Evolutionary conservation across 2,888 invertebrate species (phyloP), one percentile per base, ranked within the genome.

Genomic region (Schizotus pectinicornis): DNA sequence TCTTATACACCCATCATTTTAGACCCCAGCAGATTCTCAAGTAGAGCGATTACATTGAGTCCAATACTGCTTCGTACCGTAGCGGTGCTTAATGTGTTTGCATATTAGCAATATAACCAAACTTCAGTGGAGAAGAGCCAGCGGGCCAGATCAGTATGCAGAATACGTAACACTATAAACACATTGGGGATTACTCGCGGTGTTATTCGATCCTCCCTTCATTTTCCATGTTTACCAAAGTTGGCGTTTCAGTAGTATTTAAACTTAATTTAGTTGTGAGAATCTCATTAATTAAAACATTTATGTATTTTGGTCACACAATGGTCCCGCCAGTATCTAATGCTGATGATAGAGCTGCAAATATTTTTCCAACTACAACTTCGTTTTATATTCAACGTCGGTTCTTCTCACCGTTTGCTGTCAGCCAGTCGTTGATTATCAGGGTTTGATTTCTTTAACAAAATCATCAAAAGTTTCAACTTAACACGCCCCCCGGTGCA

Each of bases 341-440:
- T n/a, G n/a, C n/a, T n/a, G n/a, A 42, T 42, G 32, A 32, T 42
- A 31, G 14, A 32, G 14, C 42, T 3, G 36, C n/a, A 22, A 12
- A 9, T 41, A 30, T 14, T 11, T 14, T 41, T 41, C 6, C 31
- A 22, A 9, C 31, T 22, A 42, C 31, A 22, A 22, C 14, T 42
- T 31, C 11, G 9, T 42, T 42, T 9, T 9, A 30, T 12, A 42
- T 22, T 42, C 42, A 30, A 42, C 30, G 9, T 32, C 12, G 11
- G 12, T 36, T 46, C 30, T 46, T 52, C 14, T 50, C 45, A 41
- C 35, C 56, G 56, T 56, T 63, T 22, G 22, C 22, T 22, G 22
- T 22, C 22, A 22, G 62, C 59, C 64, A 65, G 63, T 57, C 35
- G 36, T 50, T 61, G 62, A 64, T 67, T 65, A 67, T 65, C 56